phyloP scores from a whole-genome alignment of 2,888 invertebrate genomes.

The Choristoneura rosaceana region DNA sequence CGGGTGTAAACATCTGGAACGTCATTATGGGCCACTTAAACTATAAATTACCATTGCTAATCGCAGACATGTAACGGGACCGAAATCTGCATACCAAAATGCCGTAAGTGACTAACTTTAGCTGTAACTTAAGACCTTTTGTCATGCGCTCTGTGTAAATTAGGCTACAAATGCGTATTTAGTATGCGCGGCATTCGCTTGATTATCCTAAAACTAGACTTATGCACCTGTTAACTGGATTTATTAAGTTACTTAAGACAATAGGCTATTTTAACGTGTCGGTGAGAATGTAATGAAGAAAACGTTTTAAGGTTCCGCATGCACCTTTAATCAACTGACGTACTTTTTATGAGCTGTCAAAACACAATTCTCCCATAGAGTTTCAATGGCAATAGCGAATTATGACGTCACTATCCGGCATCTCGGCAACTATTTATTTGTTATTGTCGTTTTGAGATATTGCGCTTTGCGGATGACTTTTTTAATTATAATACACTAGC shows the following conservation, averaged over 20 bases:
- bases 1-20: not conserved
- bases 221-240: conserved; percentile 24
- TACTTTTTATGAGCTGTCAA: no score
- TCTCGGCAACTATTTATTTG: no score
- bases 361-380: no score
- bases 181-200: conserved; percentile 22
- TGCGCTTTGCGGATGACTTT: no score
- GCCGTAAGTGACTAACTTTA: not conserved
- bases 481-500: no score
- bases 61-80: conserved; percentile 21
- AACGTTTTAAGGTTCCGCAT: no score
- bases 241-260: conserved; percentile 13
- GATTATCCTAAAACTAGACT: conserved; percentile 36
- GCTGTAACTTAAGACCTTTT: conserved; percentile 1
- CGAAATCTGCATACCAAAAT: conserved; percentile 12
- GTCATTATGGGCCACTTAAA: conserved; percentile 31
- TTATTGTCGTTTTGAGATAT: no score
- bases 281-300: not conserved
- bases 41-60: conserved; percentile 39
- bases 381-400: no score
- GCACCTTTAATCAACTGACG: no score
- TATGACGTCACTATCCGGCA: no score
- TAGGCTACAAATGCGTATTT: conserved; percentile 18
- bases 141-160: conserved; percentile 6
- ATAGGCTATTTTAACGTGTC: conserved; percentile 17